Evolutionary conservation across 2,888 invertebrate species (phyloP).

Genomic region (Xanthostigma xanthostigma): DNA sequence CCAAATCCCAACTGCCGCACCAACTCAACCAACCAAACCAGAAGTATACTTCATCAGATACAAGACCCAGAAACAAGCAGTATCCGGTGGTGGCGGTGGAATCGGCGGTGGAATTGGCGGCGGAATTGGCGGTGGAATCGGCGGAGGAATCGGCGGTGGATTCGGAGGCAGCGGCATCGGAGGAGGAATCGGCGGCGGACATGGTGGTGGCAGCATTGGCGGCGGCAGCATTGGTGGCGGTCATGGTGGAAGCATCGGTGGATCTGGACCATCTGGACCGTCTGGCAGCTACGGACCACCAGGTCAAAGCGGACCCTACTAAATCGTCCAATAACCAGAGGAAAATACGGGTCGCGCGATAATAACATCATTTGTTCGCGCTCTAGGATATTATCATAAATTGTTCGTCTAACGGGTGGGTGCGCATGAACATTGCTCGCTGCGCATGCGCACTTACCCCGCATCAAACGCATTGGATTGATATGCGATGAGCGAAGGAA

Average conservation of each 20-base stretch:
- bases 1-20: slow-evolving; percentile 57
- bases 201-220: slow-evolving; percentile 14
- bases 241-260: slow-evolving; percentile 20
- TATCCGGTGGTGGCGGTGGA: slow-evolving; percentile 29
- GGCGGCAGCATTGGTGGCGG: slow-evolving; percentile 21
- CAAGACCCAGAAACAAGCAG: slow-evolving; percentile 50
- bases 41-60: slow-evolving; percentile 83
- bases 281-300: slow-evolving; percentile 29
- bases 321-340: slow-evolving; percentile 11
- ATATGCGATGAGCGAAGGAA: no score
- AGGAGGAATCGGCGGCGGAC: slow-evolving; percentile 18
- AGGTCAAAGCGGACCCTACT: slow-evolving; percentile 29
- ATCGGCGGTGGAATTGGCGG: slow-evolving; percentile 24
- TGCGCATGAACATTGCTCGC: not conserved
- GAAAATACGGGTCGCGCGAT: slow-evolving; percentile 3
- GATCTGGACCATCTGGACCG: slow-evolving; percentile 33
- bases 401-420: not conserved
- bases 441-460: not conserved
- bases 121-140: slow-evolving; percentile 24
- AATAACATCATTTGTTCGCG: slow-evolving; percentile 6
- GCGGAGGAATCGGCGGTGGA: slow-evolving; percentile 22
- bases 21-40: slow-evolving; percentile 75
- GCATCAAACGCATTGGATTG: no score
- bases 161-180: slow-evolving; percentile 11
- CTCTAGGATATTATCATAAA: not conserved